Evolutionary conservation across 2,888 invertebrate species (phyloP), one percentile per base, ranked within the genome.

Genomic region (Caenorhabditis sp.): DNA sequence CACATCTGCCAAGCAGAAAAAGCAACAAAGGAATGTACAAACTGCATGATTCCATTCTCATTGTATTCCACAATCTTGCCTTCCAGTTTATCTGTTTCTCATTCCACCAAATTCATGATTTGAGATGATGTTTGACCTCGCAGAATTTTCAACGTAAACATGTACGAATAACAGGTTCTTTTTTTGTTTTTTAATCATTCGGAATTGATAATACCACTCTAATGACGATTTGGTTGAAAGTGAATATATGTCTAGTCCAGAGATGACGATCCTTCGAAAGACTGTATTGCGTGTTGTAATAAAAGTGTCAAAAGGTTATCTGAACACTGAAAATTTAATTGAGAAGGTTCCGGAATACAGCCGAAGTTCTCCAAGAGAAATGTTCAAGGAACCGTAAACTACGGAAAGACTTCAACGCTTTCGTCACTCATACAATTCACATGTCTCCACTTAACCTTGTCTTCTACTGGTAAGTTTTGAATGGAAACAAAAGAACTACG

Each of bases 121-220:
- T 44, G 22, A 35, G 10, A 68, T 51, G 66, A 68, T 49, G 66
- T 68, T 68, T 68, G 66, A 68, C 66, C 63, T 63, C 63, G 63
- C 35, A 68, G 22, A 68, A 31, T 68, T 38, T 41, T 38, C 64
- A 47, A 64, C n/a, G 69, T 49, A 66, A 66, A 66, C 66, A 66
- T 66, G 66, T 63, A 63, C 44, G 47, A 28, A 51, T 54, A 54
- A 68, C 68, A 38, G 68, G 68, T 68, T 68, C 51, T 68, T 51
- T 54, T 66, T 68, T 51, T 68, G 28, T 19, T 68, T 68, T 68
- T 68, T 68, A 54, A 54, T 68, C 51, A 54, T 66, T 51, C 35
- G 51, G 51, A 51, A 68, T 54, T 51, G 68, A 68, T 68, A 68
- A 68, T 38, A 68, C 63, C 44, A 16, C 19, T 14, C 59, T 63